Percentiles rank a stretch among this genome's conserved stretches.
These are phyloP conservation scores for Holotrichia oblita DNA, from an alignment of 1,140 invertebrate genomes.

Conservation along the genomic window DNA sequence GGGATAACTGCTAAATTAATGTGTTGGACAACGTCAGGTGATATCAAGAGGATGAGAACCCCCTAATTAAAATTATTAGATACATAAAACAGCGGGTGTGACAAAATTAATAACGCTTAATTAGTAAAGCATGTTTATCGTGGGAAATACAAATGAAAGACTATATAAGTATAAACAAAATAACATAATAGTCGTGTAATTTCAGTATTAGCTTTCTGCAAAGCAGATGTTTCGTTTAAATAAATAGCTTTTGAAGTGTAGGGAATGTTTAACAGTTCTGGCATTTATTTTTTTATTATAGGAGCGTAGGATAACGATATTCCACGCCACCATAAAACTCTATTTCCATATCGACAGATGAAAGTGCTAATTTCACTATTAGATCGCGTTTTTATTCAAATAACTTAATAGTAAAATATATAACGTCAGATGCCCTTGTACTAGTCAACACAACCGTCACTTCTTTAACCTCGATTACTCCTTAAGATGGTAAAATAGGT, in stretches of 20 bases:
- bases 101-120: constrained; percentile 7
- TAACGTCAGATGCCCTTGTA: constrained; percentile 11
- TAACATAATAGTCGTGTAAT: background rate
- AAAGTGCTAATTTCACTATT: background rate
- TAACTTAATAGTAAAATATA: constrained; percentile 2
- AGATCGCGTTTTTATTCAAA: background rate
- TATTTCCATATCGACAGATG: background rate
- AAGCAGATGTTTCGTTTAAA: background rate
- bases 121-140: background rate
- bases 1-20: background rate
- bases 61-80: constrained; percentile 12
- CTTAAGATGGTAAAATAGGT: constrained; percentile 10
- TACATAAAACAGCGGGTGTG: background rate
- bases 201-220: background rate
- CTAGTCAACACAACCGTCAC: constrained; percentile 1
- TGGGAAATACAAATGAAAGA: background rate
- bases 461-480: constrained; percentile 2
- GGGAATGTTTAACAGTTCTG: background rate
- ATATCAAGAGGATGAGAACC: background rate
- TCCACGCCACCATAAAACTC: background rate
- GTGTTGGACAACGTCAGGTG: background rate
- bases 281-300: background rate
- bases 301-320: background rate
- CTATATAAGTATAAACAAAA: background rate
- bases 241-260: background rate